Evolutionary conservation across 2,113 vertebrate species (phyloP).

Genomic region (Nesogale talazaci): DNA sequence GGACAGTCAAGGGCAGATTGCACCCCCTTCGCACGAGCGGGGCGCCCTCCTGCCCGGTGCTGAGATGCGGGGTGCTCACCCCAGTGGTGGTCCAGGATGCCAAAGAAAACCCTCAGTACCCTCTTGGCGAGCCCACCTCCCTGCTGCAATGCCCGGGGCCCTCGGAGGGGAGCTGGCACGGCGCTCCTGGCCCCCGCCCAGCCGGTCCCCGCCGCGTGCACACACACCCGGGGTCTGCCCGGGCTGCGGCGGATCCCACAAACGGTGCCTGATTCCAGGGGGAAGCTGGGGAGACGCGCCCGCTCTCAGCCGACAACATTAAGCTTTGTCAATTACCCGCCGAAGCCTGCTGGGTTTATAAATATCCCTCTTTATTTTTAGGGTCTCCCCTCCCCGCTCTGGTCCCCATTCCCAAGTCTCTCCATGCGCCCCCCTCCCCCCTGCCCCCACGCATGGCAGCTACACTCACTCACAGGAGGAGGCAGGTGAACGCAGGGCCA

Average conservation of each 20-base stretch:
- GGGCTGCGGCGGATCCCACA: neutral
- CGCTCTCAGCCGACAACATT: slow-evolving; percentile 43
- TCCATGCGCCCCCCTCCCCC: neutral
- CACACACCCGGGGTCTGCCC: neutral
- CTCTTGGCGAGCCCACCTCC: neutral
- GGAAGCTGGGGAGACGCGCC: too few relatives aligned
- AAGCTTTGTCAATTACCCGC: slow-evolving; percentile 61
- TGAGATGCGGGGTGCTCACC: neutral
- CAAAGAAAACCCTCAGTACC: neutral
- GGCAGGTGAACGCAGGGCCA: neutral
- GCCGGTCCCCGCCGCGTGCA: too few relatives aligned
- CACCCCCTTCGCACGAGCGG: neutral
- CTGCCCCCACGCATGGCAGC: neutral
- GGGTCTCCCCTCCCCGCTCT: slow-evolving; percentile 41
- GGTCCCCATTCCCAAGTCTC: slow-evolving; percentile 33
- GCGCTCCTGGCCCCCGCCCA: too few relatives aligned
- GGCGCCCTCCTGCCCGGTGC: neutral
- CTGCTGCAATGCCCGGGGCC: neutral
- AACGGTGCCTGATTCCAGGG: neutral
- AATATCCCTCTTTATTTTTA: slow-evolving; percentile 73
- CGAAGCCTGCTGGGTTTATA: slow-evolving; percentile 56
- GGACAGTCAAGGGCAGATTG: slow-evolving; percentile 9
- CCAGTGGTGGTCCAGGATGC: neutral
- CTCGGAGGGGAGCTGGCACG: too few relatives aligned
- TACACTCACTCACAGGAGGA: neutral